Percentiles rank a stretch among this genome's conserved stretches.
phyloP scores from a whole-genome alignment of 2,113 vertebrate genomes.

The Cinclus mexicanus region DNA sequence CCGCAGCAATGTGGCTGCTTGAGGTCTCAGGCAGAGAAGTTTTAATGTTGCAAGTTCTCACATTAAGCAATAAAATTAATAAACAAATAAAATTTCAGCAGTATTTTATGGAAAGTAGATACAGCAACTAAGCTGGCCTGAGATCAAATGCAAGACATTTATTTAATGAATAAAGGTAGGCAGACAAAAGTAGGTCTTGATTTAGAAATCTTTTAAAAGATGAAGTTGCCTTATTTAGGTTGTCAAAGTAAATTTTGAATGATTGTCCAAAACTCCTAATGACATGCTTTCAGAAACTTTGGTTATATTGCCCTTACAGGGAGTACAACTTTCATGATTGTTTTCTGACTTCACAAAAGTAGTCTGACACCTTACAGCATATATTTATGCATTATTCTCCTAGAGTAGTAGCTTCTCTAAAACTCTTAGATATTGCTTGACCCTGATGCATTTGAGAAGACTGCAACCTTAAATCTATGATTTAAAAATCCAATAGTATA shows the following conservation, averaged over 20 bases:
- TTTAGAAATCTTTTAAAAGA: background rate
- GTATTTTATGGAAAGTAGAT: background rate
- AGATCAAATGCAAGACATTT: background rate
- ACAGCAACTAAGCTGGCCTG: background rate
- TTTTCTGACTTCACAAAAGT: background rate
- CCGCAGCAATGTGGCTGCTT: background rate
- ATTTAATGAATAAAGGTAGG: background rate
- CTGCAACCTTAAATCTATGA: background rate
- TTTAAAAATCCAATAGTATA: background rate
- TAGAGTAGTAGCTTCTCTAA: background rate
- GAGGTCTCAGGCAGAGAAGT: background rate
- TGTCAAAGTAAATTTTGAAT: background rate
- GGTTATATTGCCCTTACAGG: background rate
- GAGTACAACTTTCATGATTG: background rate
- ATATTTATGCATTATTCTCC: background rate
- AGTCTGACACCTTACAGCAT: background rate
- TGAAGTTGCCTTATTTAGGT: background rate
- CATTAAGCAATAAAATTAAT: background rate
- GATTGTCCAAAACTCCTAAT: background rate
- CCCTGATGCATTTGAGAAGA: background rate
- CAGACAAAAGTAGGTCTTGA: background rate
- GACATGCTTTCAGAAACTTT: background rate
- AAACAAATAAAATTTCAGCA: background rate
- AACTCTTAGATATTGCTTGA: background rate
- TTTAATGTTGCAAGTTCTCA: background rate